Evolutionary conservation across 2,113 vertebrate species (phyloP), one percentile per base, ranked within the genome.

Genomic region (Dicentrarchus labrax): DNA sequence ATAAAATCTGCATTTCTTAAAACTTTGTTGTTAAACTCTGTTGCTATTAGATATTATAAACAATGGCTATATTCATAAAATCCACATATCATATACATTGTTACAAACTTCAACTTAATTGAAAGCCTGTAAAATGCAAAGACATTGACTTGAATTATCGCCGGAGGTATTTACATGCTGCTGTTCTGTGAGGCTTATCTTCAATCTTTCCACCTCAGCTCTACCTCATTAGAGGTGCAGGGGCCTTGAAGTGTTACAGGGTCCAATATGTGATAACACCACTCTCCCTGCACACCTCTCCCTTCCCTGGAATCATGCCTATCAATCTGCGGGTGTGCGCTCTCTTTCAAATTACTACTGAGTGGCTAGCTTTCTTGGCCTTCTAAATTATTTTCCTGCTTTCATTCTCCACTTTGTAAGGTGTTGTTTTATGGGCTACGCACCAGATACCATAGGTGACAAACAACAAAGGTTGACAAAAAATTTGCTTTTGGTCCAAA

Each of bases 211-310:
- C 71, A 60, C 70, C 79, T 74, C 65, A 54, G 81, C 83, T 78
- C 61, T 59, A 86, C 61, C 80, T 89, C 70, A 83, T 88, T 85
- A 83, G 48, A 88, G 64, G 76, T 50, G 74, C 48, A 53, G 57
- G 30, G 72, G 57, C 51, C 67, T 78, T 81, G 45, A 75, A 78
- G 69, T 78, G 80, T 84, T 80, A 70, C 64, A 70, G 48, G 39
- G 76, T 77, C 39, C 80, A 76, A 81, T 86, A 71, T 80, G 80
- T 82, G 85, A 78, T 75, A 92, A 71, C 81, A 85, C 76, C 82
- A 72, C 62, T 83, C 76, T 84, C 82, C 78, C 76, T 19, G 50
- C 45, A 16, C 11, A 30, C 39, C 47, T 57, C 57, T 83, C 51
- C 72, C 77, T 57, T 91, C 47, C 73, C 13, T 66, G 79, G 84